Evolutionary conservation across 2,888 invertebrate species (phyloP).

Genomic region (Diachrysia chrysitis): DNA sequence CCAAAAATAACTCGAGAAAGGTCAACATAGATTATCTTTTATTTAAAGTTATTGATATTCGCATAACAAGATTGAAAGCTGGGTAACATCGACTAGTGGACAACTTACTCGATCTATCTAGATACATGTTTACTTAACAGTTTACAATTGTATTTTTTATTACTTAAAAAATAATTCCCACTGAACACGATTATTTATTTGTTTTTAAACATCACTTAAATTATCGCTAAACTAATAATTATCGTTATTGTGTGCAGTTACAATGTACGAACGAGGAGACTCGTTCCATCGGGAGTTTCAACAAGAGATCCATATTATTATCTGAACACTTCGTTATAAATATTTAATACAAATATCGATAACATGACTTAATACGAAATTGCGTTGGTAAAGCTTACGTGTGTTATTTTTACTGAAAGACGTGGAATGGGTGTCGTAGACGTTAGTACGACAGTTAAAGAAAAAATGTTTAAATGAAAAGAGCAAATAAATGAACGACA

Average conservation of each 20-base stretch:
- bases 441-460: slow-evolving; percentile 78
- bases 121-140: slow-evolving; percentile 87
- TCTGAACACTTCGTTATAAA: slow-evolving; percentile 86
- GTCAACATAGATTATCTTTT: slow-evolving; percentile 78
- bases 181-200: slow-evolving; percentile 85
- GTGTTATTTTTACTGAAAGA: slow-evolving; percentile 73
- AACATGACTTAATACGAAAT: slow-evolving; percentile 75
- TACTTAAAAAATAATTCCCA: slow-evolving; percentile 87
- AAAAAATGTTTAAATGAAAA: slow-evolving; percentile 74
- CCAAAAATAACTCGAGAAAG: slow-evolving; percentile 79
- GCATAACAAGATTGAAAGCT: slow-evolving; percentile 86
- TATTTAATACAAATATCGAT: slow-evolving; percentile 74
- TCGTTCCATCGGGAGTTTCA: slow-evolving; percentile 72
- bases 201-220: slow-evolving; percentile 84
- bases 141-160: slow-evolving; percentile 83
- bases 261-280: slow-evolving; percentile 72
- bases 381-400: slow-evolving; percentile 79
- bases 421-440: slow-evolving; percentile 79
- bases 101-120: slow-evolving; percentile 86
- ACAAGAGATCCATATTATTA: slow-evolving; percentile 79
- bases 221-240: slow-evolving; percentile 85
- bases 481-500: slow-evolving; percentile 86
- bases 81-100: slow-evolving; percentile 87
- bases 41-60: slow-evolving; percentile 76
- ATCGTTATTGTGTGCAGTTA: slow-evolving; percentile 85